Percentiles rank a stretch among this genome's conserved stretches.
These are phyloP conservation scores for Phoxinus phoxinus DNA, from an alignment of 2,113 vertebrate species.

Conservation along the genomic window DNA sequence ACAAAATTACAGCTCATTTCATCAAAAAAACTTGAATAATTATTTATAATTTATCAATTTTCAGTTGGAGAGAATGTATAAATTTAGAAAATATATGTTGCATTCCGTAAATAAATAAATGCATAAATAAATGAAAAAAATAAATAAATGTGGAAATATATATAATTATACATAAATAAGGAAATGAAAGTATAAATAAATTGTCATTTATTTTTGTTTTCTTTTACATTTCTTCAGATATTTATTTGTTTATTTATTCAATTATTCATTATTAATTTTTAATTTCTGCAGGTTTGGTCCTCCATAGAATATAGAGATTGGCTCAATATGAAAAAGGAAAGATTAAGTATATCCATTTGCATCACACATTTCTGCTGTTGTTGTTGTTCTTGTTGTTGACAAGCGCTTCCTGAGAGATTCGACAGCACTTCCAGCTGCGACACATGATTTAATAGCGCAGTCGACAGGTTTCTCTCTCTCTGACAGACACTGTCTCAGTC, in stretches of 20 bases:
- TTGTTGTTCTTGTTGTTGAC: background rate
- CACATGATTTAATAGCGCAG: background rate
- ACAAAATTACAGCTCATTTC: constrained; percentile 24
- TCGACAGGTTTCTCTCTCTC: background rate
- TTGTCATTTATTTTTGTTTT: too few relatives aligned
- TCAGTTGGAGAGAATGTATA: background rate
- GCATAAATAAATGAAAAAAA: too few relatives aligned
- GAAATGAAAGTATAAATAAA: too few relatives aligned
- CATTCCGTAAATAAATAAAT: too few relatives aligned
- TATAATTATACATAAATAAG: too few relatives aligned
- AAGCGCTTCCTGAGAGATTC: background rate
- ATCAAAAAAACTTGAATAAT: background rate
- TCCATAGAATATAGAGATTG: background rate
- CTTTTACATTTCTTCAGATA: too few relatives aligned
- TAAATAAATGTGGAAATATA: too few relatives aligned
- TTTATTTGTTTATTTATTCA: too few relatives aligned
- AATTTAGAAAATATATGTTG: background rate
- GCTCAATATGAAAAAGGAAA: background rate
- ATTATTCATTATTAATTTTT: too few relatives aligned
- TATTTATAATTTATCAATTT: background rate
- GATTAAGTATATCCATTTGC: background rate
- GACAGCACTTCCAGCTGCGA: background rate
- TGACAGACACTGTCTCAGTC: constrained; percentile 1
- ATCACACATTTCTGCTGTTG: background rate
- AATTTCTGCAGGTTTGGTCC: too few relatives aligned